Evolutionary conservation across 2,888 invertebrate species (phyloP), one percentile per base, ranked within the genome.

Genomic region (Lepeophtheirus nordmannii): DNA sequence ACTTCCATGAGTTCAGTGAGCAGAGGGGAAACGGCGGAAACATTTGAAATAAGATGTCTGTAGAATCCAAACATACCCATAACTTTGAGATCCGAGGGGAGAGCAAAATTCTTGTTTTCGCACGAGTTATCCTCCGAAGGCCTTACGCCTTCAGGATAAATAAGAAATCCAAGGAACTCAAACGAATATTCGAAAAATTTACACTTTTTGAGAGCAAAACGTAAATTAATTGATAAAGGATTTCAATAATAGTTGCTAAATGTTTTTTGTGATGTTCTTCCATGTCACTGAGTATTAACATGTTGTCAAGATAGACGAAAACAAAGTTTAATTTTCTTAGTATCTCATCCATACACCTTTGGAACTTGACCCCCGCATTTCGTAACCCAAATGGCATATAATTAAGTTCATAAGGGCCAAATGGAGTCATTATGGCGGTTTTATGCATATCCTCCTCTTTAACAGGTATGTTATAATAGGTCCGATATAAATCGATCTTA

Each of bases 281-380:
- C n/a, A n/a, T n/a, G n/a, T n/a, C n/a, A n/a, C n/a, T n/a, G n/a
- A 30, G 22, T 5, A 20, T 23, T 30, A 75, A 65, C 53, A 75
- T 71, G 67, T 75, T 74, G 40, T 76, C 75, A 0, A 76, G 67
- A 65, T 75, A 76, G 0, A 69, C 63, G 65, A 71, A 71, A 53
- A 68, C 68, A 66, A 75, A 74, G 37, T 74, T 73, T 0, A 74
- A 62, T 12, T 71, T 71, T 57, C 67, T 37, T 8, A 66, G 39
- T 14, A 70, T 64, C 17, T 39, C 41, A 40, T 76, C 73, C 14
- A 76, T 73, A 40, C 11, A 75, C 7, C 74, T 70, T 66, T 75
- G 74, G 69, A 76, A 76, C 0, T 75, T 74, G 68, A 76, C 11
- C 1, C 73, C 73, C 0, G 76, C 74, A 67, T 77, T 76, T 1